Evolutionary conservation across 2,888 invertebrate species (phyloP), one percentile per base, ranked within the genome.

Genomic region (Stenolophus ochropezus): DNA sequence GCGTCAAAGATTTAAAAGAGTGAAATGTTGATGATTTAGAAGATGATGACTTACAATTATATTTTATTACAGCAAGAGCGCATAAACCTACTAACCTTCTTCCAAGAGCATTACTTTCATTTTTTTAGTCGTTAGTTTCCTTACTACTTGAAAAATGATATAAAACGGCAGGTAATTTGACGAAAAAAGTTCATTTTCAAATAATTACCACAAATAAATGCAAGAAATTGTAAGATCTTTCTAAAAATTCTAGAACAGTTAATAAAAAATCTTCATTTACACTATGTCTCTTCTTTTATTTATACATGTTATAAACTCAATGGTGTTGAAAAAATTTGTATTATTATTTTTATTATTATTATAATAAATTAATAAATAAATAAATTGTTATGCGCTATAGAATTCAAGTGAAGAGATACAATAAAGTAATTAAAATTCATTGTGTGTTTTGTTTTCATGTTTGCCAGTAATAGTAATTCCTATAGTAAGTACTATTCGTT

Each of bases 1-100:
- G 11, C 25, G 61, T 25, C 23, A 61, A 23, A 33, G 65, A 27
- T 42, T 69, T 69, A 11, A 69, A 69, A 69, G 27, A 69, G 16
- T 33, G 11, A 69, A 69, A 69, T 33, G 33, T 25, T 69, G 16
- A 8, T 69, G 33, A 61, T 61, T 61, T 58, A 53, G 23, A 2
- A 23, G 25, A 25, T 75, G 51, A 51, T 53, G 21, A 51, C 14
- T 21, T 51, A 75, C 27, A 76, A 53, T 76, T 76, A 76, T 56
- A 20, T 56, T 76, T 76, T 76, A 76, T 76, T 58, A 76, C 76
- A 16, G 76, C 5, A 27, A 58, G 58, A 58, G n/a, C 14, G 16
- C 74, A 33, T 76, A 42, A 58, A 76, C 76, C 76, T 76, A 76
- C 76, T 76, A 58, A 76, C 76, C 76, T 53, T 58, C 58, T 53